Evolutionary conservation across 2,797 vertebrate species (phyloP).

Genomic region (Xiphophorus birchmanni): DNA sequence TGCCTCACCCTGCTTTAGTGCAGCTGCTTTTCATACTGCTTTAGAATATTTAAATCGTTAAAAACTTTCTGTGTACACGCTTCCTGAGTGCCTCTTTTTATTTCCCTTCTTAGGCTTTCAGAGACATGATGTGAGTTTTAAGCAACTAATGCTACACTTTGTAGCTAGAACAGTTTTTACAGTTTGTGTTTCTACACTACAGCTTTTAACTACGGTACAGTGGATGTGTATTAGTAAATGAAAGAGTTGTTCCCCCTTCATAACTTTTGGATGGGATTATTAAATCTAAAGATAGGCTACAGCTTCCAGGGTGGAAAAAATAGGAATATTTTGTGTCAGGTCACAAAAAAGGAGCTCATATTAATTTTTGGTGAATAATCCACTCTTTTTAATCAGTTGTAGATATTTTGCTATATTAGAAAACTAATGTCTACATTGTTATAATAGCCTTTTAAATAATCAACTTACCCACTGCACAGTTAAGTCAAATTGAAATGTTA

Average conservation of each 20-base stretch:
- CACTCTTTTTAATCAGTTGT: slow-evolving; percentile 27
- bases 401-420: slow-evolving; percentile 9
- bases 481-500: not conserved
- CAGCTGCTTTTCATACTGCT: slow-evolving; percentile 26
- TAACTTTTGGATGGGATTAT: not conserved
- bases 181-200: slow-evolving; percentile 1
- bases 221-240: slow-evolving; percentile 18
- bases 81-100: not conserved
- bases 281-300: not conserved
- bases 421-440: slow-evolving; percentile 4
- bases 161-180: not conserved
- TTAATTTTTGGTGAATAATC: not conserved
- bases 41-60: slow-evolving; percentile 8
- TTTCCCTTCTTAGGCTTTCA: not conserved
- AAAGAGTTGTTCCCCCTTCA: slow-evolving; percentile 11
- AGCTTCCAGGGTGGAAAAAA: slow-evolving; percentile 4
- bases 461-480: slow-evolving; percentile 15
- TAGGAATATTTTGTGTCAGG: slow-evolving; percentile 1
- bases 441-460: slow-evolving; percentile 14
- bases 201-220: slow-evolving; percentile 5
- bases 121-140: slow-evolving; percentile 3
- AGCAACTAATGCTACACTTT: not conserved
- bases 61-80: not conserved
- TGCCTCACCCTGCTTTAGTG: slow-evolving; percentile 21
- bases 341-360: not conserved